Percentiles rank a stretch among this genome's conserved stretches.
Evolutionary conservation across 2,113 vertebrate species (phyloP).

Genomic region (Glareola pratincola): DNA sequence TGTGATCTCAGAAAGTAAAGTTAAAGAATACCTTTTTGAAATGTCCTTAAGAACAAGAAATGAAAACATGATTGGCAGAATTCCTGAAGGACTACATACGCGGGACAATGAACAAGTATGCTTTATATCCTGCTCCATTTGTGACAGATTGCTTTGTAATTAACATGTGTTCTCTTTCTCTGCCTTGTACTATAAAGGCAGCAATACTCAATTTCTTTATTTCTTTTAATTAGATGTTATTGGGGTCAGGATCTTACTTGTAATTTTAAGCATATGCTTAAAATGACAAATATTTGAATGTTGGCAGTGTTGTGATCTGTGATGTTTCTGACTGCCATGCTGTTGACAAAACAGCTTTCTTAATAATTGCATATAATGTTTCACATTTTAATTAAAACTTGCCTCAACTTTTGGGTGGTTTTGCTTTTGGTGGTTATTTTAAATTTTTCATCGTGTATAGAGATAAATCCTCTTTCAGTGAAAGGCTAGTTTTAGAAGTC

Average conservation of each 20-base stretch:
- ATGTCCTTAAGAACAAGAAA: slow-evolving; percentile 80
- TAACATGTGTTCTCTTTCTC: neutral
- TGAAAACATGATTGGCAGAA: slow-evolving; percentile 75
- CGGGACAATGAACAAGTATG: slow-evolving; percentile 91
- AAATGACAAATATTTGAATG: neutral
- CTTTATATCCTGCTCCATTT: neutral
- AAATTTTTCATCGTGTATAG: neutral
- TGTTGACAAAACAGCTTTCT: neutral
- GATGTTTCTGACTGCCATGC: neutral
- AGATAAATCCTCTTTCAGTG: neutral
- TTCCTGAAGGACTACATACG: slow-evolving; percentile 79
- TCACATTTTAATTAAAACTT: neutral
- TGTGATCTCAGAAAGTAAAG: slow-evolving; percentile 85
- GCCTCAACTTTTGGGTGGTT: neutral
- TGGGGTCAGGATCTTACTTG: neutral
- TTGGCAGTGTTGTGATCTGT: neutral
- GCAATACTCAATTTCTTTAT: neutral
- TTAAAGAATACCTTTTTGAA: slow-evolving; percentile 89
- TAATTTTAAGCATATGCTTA: neutral
- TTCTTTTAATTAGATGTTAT: neutral
- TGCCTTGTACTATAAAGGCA: neutral
- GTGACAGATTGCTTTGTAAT: neutral
- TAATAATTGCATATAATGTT: neutral
- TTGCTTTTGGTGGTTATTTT: neutral
- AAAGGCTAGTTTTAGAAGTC: neutral